Evolutionary conservation across 2,113 vertebrate genomes (phyloP), one percentile per base, ranked within the genome.

Genomic region (Paedocypris sp.): DNA sequence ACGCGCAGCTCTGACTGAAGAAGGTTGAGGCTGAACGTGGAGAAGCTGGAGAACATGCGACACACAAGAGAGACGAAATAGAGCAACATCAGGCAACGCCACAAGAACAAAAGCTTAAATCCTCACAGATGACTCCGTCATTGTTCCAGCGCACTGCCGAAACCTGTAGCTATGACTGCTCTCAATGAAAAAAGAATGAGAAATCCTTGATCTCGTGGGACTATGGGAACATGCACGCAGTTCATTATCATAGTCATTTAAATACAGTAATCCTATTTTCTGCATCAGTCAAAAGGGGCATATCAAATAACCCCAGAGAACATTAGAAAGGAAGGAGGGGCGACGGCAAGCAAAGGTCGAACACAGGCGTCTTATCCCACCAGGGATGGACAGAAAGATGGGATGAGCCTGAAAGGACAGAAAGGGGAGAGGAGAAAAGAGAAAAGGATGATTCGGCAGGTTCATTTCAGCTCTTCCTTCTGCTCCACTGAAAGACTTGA

Each of bases 231-330:
- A 63, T 60, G 56, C 66, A 64, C 58, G 16, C 67, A 85, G 86
- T 88, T 88, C 86, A 91, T 91, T 90, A 89, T 85, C 87, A 90
- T 89, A 89, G 87, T 87, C 84, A 92, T 91, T 90, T 92, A 89
- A 90, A 92, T 92, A 88, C 86, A 90, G 88, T 91, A 92, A 92
- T 91, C 89, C 89, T 85, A 90, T 92, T 90, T 90, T 87, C 86
- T 83, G 86, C 86, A 78, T 80, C 72, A 83, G 83, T 80, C 80
- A 83, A 78, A 84, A 80, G 67, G 53, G 82, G 72, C 80, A 75
- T 74, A 78, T 79, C 77, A 77, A 81, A 78, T 77, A 74, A 78
- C 75, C 64, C 67, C 71, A 38, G 47, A 56, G 54, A 47, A 62
- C 35, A 75, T 69, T 63, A 61, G 67, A 64, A 28, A 39, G 41